Percentiles rank a stretch among this genome's conserved stretches.
Evolutionary conservation across 37 sponge, comb jelly and placozoan species (phyloP).

Genomic region (Oopsacas minuta): DNA sequence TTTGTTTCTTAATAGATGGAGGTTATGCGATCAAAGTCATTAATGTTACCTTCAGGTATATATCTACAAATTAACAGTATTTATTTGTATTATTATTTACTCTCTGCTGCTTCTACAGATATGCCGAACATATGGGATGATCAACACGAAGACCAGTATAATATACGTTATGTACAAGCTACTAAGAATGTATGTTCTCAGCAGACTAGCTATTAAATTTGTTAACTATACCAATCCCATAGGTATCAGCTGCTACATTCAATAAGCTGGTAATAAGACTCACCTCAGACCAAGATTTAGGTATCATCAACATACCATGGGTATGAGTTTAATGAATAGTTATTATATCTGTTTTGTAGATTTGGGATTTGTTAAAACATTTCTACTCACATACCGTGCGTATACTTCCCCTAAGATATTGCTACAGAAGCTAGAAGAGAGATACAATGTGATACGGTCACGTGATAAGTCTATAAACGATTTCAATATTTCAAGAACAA

Average conservation of each 20-base stretch:
- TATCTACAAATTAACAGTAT: too few relatives aligned
- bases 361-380: slow-evolving; percentile 82
- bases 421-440: slow-evolving; percentile 68
- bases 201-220: neutral
- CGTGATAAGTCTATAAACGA: slow-evolving; percentile 38
- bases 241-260: slow-evolving; percentile 59
- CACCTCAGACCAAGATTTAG: slow-evolving; percentile 45
- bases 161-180: slow-evolving; percentile 32
- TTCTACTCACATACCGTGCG: slow-evolving; percentile 71
- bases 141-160: slow-evolving; percentile 33
- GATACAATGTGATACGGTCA: slow-evolving; percentile 74
- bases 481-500: slow-evolving; percentile 58
- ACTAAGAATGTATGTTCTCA: neutral
- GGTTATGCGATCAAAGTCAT: neutral
- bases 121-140: slow-evolving; percentile 67
- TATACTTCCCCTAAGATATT: slow-evolving; percentile 78
- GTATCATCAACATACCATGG: slow-evolving; percentile 25
- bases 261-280: slow-evolving; percentile 73
- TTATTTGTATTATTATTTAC: too few relatives aligned
- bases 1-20: neutral
- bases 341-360: slow-evolving; percentile 34
- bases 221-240: neutral
- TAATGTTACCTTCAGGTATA: neutral
- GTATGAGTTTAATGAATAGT: neutral
- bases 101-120: slow-evolving; percentile 17